Evolutionary conservation across 2,888 invertebrate species (phyloP), one percentile per base, ranked within the genome.

Genomic region (Eupelmus urozonus): DNA sequence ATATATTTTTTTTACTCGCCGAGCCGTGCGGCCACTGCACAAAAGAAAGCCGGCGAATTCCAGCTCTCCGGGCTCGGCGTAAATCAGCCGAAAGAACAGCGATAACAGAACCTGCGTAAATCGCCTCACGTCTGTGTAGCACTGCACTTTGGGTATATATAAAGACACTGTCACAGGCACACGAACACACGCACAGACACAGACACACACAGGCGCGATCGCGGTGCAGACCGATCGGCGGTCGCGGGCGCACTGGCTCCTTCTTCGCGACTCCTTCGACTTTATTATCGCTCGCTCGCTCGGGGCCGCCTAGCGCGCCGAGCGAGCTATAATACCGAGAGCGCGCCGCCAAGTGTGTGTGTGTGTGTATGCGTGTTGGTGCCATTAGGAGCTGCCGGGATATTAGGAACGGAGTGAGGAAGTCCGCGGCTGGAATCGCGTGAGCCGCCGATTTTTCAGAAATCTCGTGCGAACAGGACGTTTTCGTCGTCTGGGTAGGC

Each of bases 161-260:
- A 34, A n/a, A n/a, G n/a, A 34, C 34, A 34, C 5, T 34, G 9
- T 34, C 34, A 34, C 34, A 34, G 9, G 9, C 34, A 34, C 3
- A 34, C 34, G 9, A 34, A 34, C 34, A 34, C 23, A 42, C 62
- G 20, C 13, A 7, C 42, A 2, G 1, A 34, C 59, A 7, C 23
- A 23, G 20, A 42, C 16, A n/a, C 20, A 20, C 13, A 23, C 49
- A n/a, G 13, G 23, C 34, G 57, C 57, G 57, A 55, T 40, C 77
- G 63, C 40, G 69, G 59, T 34, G 69, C 69, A 59, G 66, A 79
- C 80, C 81, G 81, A 80, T 81, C 78, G 79, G 69, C 75, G 72
- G 75, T 65, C 23, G 5, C 42, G 42, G 42, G 62, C 62, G 62
- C 42, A 62, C 62, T 62, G 62, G 11, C 42, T 62, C 62, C 7